These are phyloP conservation scores for Heliocidaris erythrogramma DNA, from an alignment of 35 echinoderm and acorn worm genomes.

Conservation along the genomic window DNA sequence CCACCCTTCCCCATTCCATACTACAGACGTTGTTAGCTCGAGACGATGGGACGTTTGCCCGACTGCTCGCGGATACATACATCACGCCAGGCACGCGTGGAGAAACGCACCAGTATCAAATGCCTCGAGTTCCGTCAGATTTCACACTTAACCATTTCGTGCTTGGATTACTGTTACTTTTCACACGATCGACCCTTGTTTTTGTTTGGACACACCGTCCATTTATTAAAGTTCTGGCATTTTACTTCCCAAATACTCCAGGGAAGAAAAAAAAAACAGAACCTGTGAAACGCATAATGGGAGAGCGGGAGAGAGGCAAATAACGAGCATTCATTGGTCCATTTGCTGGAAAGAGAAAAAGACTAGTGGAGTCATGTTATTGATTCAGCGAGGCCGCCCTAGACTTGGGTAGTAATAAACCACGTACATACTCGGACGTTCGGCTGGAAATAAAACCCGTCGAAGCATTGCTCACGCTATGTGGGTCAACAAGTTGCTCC, in stretches of 20 bases:
- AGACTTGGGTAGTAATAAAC: conserved; percentile 1
- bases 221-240: neutral
- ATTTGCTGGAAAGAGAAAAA: neutral
- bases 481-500: conserved; percentile 14
- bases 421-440: neutral
- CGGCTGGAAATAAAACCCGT: neutral
- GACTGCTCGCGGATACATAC: neutral
- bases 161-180: neutral
- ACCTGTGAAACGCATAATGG: neutral
- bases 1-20: too few species aligned
- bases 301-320: neutral
- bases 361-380: conserved; percentile 12
- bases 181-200: neutral
- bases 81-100: neutral
- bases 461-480: neutral
- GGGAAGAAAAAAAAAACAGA: neutral
- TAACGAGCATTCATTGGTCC: conserved; percentile 1
- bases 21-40: too few species aligned
- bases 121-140: neutral
- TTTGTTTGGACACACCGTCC: neutral
- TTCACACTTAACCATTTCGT: neutral
- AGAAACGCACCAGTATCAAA: neutral
- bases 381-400: conserved; percentile 13
- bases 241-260: neutral
- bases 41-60: neutral